A percentile compares a stretch with the other conserved stretches of the same genome.
Conservation (phyloP, 2,797 vertebrate species). For the Brachyalestes nurse region DNA sequence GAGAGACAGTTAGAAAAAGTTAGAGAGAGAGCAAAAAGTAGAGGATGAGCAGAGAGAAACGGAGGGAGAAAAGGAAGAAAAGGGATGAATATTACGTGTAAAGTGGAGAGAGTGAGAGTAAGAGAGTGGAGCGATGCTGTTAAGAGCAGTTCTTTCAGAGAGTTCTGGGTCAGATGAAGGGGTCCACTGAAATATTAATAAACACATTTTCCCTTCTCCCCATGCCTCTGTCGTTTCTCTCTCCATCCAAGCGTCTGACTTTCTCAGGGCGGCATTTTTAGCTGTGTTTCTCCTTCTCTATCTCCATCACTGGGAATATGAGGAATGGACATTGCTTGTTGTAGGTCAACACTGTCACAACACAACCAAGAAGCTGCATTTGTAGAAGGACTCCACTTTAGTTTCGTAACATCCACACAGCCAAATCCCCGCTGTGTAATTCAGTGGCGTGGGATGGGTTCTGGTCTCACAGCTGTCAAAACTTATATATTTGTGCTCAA, state of each 20-base stretch:
- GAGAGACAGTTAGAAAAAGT: neutral
- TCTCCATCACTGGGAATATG: conserved; percentile 1
- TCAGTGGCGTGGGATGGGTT: neutral
- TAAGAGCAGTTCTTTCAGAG: conserved; percentile 24
- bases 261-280: neutral
- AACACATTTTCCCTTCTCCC: conserved; percentile 25
- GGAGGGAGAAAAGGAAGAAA: no score
- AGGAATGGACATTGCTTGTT: neutral
- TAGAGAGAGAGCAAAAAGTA: neutral
- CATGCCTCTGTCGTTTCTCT: conserved; percentile 16
- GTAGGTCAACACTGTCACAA: neutral
- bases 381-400: neutral
- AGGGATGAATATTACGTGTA: no score
- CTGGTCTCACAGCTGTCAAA: no score
- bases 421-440: neutral
- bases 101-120: no score
- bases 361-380: neutral
- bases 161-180: conserved; percentile 29
- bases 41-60: neutral
- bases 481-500: no score
- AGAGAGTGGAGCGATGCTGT: neutral
- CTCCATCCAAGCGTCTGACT: neutral
- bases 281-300: neutral
- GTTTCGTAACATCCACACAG: neutral
- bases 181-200: conserved; percentile 49